phyloP scores from a whole-genome alignment of 1,140 invertebrate species.

The Sinella curviseta region DNA sequence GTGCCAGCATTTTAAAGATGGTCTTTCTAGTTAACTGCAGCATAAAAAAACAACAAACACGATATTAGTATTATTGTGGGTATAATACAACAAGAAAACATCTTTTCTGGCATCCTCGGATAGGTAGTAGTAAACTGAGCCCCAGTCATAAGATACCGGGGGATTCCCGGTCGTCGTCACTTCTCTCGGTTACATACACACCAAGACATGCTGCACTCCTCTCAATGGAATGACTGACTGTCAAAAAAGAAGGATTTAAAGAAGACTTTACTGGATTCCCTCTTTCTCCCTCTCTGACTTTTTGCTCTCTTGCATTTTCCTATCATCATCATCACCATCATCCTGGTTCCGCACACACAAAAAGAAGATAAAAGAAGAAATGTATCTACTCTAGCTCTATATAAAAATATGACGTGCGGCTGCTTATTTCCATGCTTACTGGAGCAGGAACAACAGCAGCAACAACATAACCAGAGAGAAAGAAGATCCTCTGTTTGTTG shows the following conservation, averaged over 20 bases:
- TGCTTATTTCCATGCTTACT: neutral
- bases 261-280: slow-evolving; percentile 12
- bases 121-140: neutral
- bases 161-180: neutral
- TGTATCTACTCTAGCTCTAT: too few relatives aligned
- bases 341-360: neutral
- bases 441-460: neutral
- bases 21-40: too few relatives aligned
- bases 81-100: too few relatives aligned
- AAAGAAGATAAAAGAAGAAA: too few relatives aligned
- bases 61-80: too few relatives aligned
- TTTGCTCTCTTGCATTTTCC: slow-evolving; percentile 17
- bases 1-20: too few relatives aligned
- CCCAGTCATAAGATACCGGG: too few relatives aligned
- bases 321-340: neutral
- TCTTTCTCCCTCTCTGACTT: slow-evolving; percentile 7
- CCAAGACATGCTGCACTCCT: neutral
- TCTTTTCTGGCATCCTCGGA: neutral
- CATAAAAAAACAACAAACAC: too few relatives aligned
- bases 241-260: slow-evolving; percentile 8
- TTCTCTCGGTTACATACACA: neutral
- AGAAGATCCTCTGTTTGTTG: neutral
- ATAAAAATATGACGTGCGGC: too few relatives aligned
- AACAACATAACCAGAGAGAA: neutral
- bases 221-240: slow-evolving; percentile 8